Evolutionary conservation across 2,113 vertebrate species (phyloP), one percentile per base, ranked within the genome.

Genomic region (Chaetorhynchus papuensis): DNA sequence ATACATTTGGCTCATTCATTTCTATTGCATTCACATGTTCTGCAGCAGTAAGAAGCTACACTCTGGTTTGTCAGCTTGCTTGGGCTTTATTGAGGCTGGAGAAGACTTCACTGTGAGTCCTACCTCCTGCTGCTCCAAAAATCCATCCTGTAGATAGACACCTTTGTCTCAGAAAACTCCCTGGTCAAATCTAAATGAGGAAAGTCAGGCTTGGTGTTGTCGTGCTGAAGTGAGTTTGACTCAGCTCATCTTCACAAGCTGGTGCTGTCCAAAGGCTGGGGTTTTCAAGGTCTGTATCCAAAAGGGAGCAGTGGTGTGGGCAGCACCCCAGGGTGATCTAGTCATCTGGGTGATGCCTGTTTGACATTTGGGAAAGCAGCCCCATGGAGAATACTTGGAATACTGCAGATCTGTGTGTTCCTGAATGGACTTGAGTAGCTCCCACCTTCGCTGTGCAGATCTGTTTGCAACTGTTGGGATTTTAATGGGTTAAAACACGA

Each of bases 381-480:
- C 20, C n/a, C 30, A 3, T 18, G 37, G 57, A 28, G 20, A 8
- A 4, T 15, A 2, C 28, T 14, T 14, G 47, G 13, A 9, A 7
- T 10, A 3, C 24, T 18, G 52, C 65, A 14, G 23, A 6, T 56
- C 2, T 27, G 17, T 86, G 35, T 66, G 91, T 56, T 18, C 80
- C 31, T 81, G 53, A 91, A 50, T 11, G 21, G 45, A 22, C 79
- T 80, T 66, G 56, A 91, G 45, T 52, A 84, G 87, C 27, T 90
- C 79, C 87, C 20, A 9, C 86, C 94, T 90, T 41, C 10, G 9
- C 61, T 68, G 56, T 24, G 64, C 89, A 74, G 90, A 90, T 95
- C 79, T 66, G 14, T 41, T 35, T 30, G 52, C 68, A 76, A 1
- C 71, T 21, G 23, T 49, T 31, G 39, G 52, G 57, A 39, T 45